phyloP scores from a whole-genome alignment of 2,797 vertebrate genomes.

The Chrysocyon brachyurus region DNA sequence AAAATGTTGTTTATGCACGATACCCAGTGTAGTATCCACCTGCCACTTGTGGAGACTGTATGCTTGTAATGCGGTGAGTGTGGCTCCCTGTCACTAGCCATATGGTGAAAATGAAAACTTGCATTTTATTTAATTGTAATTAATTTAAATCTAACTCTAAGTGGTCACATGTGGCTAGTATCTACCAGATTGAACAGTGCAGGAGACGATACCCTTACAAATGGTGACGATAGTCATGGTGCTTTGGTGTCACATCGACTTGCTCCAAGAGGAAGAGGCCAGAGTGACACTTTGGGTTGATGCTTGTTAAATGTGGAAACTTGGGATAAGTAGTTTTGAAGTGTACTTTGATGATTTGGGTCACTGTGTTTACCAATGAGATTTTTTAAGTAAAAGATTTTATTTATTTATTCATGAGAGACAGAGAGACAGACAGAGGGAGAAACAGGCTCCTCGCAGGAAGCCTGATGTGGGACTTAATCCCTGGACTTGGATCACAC shows the following conservation, averaged over 20 bases:
- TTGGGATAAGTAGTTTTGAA: not conserved
- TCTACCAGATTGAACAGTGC: not conserved
- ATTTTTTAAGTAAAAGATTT: too few relatives aligned
- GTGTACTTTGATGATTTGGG: not conserved
- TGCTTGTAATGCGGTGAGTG: not conserved
- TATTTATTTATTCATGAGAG: too few relatives aligned
- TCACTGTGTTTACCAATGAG: not conserved
- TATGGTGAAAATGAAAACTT: not conserved
- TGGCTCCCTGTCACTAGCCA: not conserved
- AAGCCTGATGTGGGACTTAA: too few relatives aligned
- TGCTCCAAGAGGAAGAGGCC: not conserved
- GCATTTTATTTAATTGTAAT: not conserved
- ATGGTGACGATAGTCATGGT: not conserved
- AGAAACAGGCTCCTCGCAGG: too few relatives aligned
- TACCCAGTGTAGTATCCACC: not conserved
- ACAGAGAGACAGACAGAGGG: too few relatives aligned
- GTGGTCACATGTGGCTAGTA: not conserved
- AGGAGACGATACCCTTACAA: not conserved
- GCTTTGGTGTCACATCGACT: not conserved
- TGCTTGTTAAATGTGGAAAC: slow-evolving; percentile 50
- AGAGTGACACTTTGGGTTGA: slow-evolving; percentile 13
- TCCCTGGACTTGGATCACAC: too few relatives aligned
- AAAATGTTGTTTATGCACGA: not conserved
- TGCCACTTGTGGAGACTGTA: not conserved
- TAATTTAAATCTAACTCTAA: not conserved